Evolutionary conservation across 2,888 invertebrate species (phyloP).

Genomic region (Plutella xylostella): DNA sequence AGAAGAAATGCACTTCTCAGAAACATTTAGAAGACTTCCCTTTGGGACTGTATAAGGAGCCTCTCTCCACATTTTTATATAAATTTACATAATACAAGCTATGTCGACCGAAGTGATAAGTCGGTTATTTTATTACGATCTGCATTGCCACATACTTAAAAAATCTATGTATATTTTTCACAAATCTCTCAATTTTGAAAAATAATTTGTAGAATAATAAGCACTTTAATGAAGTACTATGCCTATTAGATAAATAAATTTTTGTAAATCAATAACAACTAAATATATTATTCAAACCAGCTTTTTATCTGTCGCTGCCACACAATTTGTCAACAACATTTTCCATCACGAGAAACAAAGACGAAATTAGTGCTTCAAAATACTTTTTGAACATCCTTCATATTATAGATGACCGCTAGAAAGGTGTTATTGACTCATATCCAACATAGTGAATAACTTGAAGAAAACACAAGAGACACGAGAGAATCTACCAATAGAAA

Average conservation of each 20-base stretch:
- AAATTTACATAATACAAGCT: constrained; percentile 51
- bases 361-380: constrained; percentile 50
- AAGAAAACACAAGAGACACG: constrained; percentile 47
- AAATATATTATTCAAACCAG: constrained; percentile 47
- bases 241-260: constrained; percentile 65
- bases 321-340: constrained; percentile 66
- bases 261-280: constrained; percentile 65
- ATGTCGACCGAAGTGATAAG: constrained; percentile 48
- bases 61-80: constrained; percentile 48
- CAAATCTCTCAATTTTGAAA: constrained; percentile 51
- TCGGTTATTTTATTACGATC: constrained; percentile 50
- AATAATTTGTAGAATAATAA: constrained; percentile 49
- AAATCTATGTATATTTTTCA: constrained; percentile 69
- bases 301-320: constrained; percentile 59
- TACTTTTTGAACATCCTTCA: constrained; percentile 41
- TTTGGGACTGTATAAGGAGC: constrained; percentile 62
- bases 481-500: constrained; percentile 59
- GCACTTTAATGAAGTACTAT: constrained; percentile 41
- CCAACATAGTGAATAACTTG: constrained; percentile 63
- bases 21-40: constrained; percentile 89
- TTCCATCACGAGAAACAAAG: constrained; percentile 56
- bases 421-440: constrained; percentile 68
- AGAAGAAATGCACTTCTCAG: constrained; percentile 91
- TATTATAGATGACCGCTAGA: constrained; percentile 62
- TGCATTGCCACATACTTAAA: constrained; percentile 70